Conservation (phyloP, 2,113 vertebrate genomes). For the Psophia crepitans region DNA sequence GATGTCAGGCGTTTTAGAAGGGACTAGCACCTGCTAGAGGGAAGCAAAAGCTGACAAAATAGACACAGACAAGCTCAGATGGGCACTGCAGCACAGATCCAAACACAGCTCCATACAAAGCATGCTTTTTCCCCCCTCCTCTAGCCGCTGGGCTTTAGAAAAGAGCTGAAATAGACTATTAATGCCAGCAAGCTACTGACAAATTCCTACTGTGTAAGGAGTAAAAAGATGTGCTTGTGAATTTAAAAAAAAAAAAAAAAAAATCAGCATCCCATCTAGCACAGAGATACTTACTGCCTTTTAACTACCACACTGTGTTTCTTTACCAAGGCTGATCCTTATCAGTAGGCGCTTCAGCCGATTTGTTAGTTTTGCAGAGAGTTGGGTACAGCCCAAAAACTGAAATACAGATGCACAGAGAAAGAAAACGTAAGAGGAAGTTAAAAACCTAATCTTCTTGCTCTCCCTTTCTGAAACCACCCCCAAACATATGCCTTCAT, state of each 20-base stretch:
- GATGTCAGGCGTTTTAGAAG: neutral
- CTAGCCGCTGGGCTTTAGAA: constrained; percentile 20
- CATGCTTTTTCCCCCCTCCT: neutral
- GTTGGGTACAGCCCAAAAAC: neutral
- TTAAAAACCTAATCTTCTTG: neutral
- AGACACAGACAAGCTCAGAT: neutral
- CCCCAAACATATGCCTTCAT: constrained; percentile 33
- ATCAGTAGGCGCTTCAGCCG: neutral
- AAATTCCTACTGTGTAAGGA: constrained; percentile 39
- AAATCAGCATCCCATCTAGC: neutral
- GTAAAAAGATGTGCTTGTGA: constrained; percentile 22
- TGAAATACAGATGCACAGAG: constrained; percentile 16
- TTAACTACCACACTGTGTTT: neutral
- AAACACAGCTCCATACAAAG: constrained; percentile 29
- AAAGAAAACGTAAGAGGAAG: constrained; percentile 41
- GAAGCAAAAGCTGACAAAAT: neutral
- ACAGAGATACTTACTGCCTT: constrained; percentile 38
- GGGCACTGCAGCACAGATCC: neutral
- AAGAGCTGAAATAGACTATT: constrained; percentile 34
- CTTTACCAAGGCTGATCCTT: constrained; percentile 23
- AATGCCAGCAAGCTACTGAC: constrained; percentile 44
- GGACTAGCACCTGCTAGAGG: neutral
- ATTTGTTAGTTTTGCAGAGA: constrained; percentile 4
- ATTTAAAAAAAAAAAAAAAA: neutral
- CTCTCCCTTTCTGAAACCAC: constrained; percentile 28